Evolutionary conservation across 1,140 invertebrate genomes (phyloP), one percentile per base, ranked within the genome.

Genomic region (Homarus americanus): DNA sequence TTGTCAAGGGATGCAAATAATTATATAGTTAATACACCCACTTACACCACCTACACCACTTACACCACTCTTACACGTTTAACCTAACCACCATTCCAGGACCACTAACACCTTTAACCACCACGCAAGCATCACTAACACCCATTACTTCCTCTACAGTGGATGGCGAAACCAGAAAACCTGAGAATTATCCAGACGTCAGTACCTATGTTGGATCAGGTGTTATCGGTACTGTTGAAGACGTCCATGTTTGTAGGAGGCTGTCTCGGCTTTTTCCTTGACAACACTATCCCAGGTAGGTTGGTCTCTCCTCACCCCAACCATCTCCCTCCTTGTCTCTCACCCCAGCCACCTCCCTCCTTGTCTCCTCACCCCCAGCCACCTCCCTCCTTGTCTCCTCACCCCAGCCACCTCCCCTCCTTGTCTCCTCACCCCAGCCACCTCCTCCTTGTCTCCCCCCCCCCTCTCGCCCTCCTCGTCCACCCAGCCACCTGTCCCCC

Each of bases 181-280:
- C 24, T n/a, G 3, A 12, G 15, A 17, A 66, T 79, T 49, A 87
- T 87, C 53, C 10, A 34, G 44, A 87, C 85, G 5, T 79, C 85
- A 2, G 63, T 82, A n/a, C 76, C 86, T 3, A 28, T 72, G 38
- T 38, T 88, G n/a, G 82, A 91, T 49, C 89, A 91, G 72, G 93
- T 94, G 3, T 80, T 94, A 1, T 93, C 84, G 10, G 94, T 95
- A 3, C 87, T 95, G 49, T 92, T 94, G 12, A 93, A 93, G 0
- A 94, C 94, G 0, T 92, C 93, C 49, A 95, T 95, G 94, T 94
- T 95, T 92, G 94, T 95, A 17, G 94, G 94, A 0, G 94, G 94
- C 1, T 92, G 94, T 20, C 40, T 94, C 0, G 94, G 93, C 5
- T 94, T 93, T 86, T 53, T 95, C 36, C 92, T 94, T n/a, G 94